Evolutionary conservation across 2,113 vertebrate genomes (phyloP), one percentile per base, ranked within the genome.

Genomic region (Python bivittatus): DNA sequence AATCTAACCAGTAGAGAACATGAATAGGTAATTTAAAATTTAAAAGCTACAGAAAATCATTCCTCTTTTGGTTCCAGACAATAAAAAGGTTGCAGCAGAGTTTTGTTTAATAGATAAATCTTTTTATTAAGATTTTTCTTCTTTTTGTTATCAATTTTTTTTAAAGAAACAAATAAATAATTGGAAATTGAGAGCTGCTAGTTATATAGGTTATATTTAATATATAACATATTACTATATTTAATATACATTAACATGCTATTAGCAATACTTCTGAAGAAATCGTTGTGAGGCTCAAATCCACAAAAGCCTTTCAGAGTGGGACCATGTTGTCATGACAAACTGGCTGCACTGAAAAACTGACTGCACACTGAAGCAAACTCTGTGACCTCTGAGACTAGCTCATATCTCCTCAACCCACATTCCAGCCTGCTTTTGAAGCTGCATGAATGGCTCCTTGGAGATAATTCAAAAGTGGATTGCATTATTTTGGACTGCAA

Each of bases 121-220:
- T 60, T 88, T 88, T 84, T 52, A 84, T 8, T 92, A 57, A 72
- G 53, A n/a, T n/a, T n/a, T n/a, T n/a, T n/a, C n/a, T n/a, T n/a
- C n/a, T n/a, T n/a, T n/a, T n/a, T n/a, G n/a, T n/a, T n/a, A n/a
- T n/a, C n/a, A n/a, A n/a, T n/a, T n/a, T n/a, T n/a, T n/a, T n/a
- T n/a, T n/a, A n/a, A n/a, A n/a, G n/a, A n/a, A n/a, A n/a, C n/a
- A n/a, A n/a, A n/a, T n/a, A n/a, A n/a, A n/a, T n/a, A 72, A 87
- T 25, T 29, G 17, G 52, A 88, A 68, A 56, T 25, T 33, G 12
- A n/a, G 38, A 52, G 23, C 7, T 27, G 64, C 25, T 57, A 44
- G n/a, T 88, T 88, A 92, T 60, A 33, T 68, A 88, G 58, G 8
- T n/a, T 48, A 48, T 48, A 48, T 48, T 48, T 48, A 48, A 48